A percentile compares a stretch with the other conserved stretches of the same genome.
These are phyloP conservation scores for Sinosuthora webbiana DNA, from an alignment of 2,113 vertebrate species.

Conservation along the genomic window DNA sequence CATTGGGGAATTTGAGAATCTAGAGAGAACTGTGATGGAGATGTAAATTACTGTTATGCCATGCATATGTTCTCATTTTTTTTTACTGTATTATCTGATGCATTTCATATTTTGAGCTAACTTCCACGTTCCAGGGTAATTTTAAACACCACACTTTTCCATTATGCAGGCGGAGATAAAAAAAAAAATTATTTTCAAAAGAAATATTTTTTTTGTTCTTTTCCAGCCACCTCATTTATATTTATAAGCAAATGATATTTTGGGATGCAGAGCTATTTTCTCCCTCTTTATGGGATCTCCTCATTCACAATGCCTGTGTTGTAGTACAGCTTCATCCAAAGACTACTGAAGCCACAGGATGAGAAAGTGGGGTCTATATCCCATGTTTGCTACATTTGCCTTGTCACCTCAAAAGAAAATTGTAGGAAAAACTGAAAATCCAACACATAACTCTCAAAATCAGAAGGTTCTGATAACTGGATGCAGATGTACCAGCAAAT, in stretches of 20 bases:
- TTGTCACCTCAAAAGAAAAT: not conserved
- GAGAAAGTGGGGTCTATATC: not conserved
- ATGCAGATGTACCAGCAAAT: not conserved
- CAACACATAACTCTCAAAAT: not conserved
- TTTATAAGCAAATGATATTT: conserved; percentile 4
- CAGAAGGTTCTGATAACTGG: not conserved
- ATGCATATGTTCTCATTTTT: not conserved
- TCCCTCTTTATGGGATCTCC: not conserved
- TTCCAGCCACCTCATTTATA: not conserved
- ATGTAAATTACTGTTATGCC: not conserved
- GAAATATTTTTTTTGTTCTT: not conserved
- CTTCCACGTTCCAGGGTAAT: not conserved
- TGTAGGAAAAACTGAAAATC: not conserved
- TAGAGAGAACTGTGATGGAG: not conserved
- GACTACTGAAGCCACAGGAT: not conserved
- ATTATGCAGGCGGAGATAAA: not conserved
- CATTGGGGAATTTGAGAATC: not conserved
- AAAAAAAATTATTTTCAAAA: conserved; percentile 2
- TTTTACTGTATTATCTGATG: not conserved
- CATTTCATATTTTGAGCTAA: not conserved
- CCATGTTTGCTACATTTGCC: not conserved
- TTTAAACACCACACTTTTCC: not conserved
- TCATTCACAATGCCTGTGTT: not conserved
- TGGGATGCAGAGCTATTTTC: not conserved
- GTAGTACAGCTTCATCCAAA: not conserved